phyloP scores from a whole-genome alignment of 1,140 invertebrate genomes.

The Formica exsecta region DNA sequence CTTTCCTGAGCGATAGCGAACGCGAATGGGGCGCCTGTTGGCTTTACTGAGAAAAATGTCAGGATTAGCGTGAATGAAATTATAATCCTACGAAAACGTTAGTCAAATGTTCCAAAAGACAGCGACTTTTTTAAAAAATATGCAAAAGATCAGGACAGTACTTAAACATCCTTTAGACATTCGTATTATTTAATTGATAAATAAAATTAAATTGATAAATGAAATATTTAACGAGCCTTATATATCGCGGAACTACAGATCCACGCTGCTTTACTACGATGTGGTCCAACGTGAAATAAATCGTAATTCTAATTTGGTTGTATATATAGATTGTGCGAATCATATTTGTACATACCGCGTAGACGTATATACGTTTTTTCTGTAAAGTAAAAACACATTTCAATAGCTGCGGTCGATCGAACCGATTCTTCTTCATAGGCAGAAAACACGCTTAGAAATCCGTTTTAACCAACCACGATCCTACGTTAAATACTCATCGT shows the following conservation, averaged over 20 bases:
- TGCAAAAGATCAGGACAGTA: not conserved
- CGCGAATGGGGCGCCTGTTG: slow-evolving; percentile 18
- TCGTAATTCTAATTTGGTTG: slow-evolving; percentile 79
- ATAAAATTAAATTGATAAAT: not conserved
- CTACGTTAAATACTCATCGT: slow-evolving; percentile 62
- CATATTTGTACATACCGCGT: slow-evolving; percentile 78
- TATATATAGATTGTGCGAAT: slow-evolving; percentile 80
- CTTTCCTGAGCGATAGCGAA: not conserved
- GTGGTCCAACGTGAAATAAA: slow-evolving; percentile 67
- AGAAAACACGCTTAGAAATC: slow-evolving; percentile 57
- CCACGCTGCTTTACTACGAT: slow-evolving; percentile 67
- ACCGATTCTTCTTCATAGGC: slow-evolving; percentile 59
- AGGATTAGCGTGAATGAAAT: not conserved
- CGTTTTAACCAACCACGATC: slow-evolving; percentile 59
- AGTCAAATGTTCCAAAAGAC: not conserved
- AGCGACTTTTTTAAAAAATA: not conserved
- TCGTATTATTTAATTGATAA: not conserved
- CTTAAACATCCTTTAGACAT: not conserved
- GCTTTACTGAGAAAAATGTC: not conserved
- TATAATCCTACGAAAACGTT: not conserved
- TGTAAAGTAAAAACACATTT: slow-evolving; percentile 54
- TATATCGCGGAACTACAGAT: not conserved
- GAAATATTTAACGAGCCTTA: not conserved
- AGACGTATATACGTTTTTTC: slow-evolving; percentile 67
- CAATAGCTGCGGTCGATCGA: slow-evolving; percentile 51